Evolutionary conservation across 2,797 vertebrate genomes (phyloP), one percentile per base, ranked within the genome.

Genomic region (Vultur gryphus): DNA sequence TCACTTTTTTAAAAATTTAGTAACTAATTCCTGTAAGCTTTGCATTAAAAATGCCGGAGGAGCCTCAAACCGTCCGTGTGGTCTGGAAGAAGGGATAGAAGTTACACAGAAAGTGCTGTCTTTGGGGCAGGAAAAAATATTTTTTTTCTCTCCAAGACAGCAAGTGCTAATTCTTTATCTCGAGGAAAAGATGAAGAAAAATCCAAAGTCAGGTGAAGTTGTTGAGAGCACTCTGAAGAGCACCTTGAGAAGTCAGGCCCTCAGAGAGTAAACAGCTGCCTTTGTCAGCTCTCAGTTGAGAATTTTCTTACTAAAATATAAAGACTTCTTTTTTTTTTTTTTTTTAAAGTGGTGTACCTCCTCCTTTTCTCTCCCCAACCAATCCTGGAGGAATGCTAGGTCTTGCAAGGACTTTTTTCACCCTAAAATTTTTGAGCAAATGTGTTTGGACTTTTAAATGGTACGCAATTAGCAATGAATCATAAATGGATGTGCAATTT

Each of bases 401-500:
- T 62, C 70, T 70, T 61, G n/a, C 33, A 71, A 80, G 31, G 57
- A 20, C 66, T 65, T 76, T 39, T 64, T 69, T 72, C 7, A 2
- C 48, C 29, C 25, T 80, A 41, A 89, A 66, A 57, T 39, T 84
- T 82, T 41, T 35, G 82, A 89, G 80, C 77, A 58, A 78, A 61
- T 84, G 52, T 16, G n/a, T 91, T 95, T 93, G 89, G 80, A 62
- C 62, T 95, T 86, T 35, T 64, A 84, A 86, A 85, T 11, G 13
- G 37, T 70, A 26, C 9, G 8, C 3, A 35, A 81, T 94, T 96
- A 92, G 61, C 69, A 92, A 7, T 92, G 82, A 97, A 77, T 95
- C 77, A 44, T 78, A 97, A 96, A 73, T 90, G 48, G 43, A 88
- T 81, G 59, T 90, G 81, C 84, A 87, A 49, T 90, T 90, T 84